phyloP scores from a whole-genome alignment of 2,797 vertebrate species.

The Gouania willdenowi region DNA sequence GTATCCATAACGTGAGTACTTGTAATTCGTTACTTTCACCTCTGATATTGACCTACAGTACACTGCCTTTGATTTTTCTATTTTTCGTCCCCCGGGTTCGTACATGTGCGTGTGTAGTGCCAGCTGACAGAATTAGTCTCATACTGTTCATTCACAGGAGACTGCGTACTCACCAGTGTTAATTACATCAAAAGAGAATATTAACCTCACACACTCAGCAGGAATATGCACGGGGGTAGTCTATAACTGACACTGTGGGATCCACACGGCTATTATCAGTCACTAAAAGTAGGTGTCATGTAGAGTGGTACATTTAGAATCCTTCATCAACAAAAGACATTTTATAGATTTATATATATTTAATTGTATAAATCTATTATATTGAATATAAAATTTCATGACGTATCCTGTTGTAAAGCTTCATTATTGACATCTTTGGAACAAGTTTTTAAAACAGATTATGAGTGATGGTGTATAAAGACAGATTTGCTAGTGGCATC shows the following conservation, averaged over 20 bases:
- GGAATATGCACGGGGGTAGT: conserved; percentile 92
- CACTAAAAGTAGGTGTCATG: conserved; percentile 28
- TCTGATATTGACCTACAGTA: conserved; percentile 86
- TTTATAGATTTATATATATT: too few relatives aligned
- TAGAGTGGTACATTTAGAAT: too few relatives aligned
- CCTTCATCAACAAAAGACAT: conserved; percentile 47
- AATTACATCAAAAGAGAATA: conserved; percentile 99
- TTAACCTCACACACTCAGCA: conserved; percentile 93
- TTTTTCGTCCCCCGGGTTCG: conserved; percentile 9
- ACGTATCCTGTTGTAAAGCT: conserved; percentile 59
- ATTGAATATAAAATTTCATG: conserved; percentile 47
- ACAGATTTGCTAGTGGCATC: conserved; percentile 55
- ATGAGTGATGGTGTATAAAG: conserved; percentile 54
- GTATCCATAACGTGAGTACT: too few relatives aligned
- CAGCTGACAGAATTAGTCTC: conserved; percentile 91
- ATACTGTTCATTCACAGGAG: conserved; percentile 94
- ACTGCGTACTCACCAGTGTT: conserved; percentile 90
- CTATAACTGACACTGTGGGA: conserved; percentile 86
- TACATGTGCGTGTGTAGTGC: conserved; percentile 6
- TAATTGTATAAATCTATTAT: conserved; percentile 49
- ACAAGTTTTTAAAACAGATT: conserved; percentile 59
- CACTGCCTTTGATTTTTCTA: conserved; percentile 83
- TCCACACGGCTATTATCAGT: conserved; percentile 39
- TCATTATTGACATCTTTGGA: conserved; percentile 52
- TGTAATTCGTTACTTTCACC: too few relatives aligned